Evolutionary conservation across 1,140 invertebrate genomes (phyloP).

Genomic region (Listronotus bonariensis): DNA sequence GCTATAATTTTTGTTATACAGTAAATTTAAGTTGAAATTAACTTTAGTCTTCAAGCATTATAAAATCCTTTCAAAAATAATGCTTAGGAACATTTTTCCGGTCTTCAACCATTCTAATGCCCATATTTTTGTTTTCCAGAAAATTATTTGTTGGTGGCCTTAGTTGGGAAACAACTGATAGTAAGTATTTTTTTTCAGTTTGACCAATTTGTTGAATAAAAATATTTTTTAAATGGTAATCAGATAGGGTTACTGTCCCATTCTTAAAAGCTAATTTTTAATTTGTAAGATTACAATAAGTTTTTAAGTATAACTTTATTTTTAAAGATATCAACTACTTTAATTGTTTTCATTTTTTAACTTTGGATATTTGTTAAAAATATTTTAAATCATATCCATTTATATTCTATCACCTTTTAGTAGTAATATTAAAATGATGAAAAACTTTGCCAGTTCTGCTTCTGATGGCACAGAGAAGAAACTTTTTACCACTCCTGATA

Average conservation of each 20-base stretch:
- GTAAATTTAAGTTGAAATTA: slow-evolving; percentile 26
- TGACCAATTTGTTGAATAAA: background rate
- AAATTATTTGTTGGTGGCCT: slow-evolving; percentile 97
- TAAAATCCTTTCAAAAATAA: slow-evolving; percentile 34
- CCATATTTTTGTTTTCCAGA: slow-evolving; percentile 69
- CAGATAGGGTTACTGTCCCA: too few species aligned
- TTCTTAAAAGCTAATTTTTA: too few species aligned
- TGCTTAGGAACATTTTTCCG: slow-evolving; percentile 45
- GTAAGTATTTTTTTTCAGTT: slow-evolving; percentile 68
- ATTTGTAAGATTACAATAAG: too few species aligned
- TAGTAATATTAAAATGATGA: slow-evolving; percentile 36
- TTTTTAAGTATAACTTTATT: too few species aligned
- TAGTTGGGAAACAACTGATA: slow-evolving; percentile 97
- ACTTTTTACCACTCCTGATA: slow-evolving; percentile 35
- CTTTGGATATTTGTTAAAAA: too few species aligned
- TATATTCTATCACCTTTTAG: too few species aligned
- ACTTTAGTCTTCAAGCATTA: slow-evolving; percentile 45
- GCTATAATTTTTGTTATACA: slow-evolving; percentile 34
- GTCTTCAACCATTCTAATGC: slow-evolving; percentile 41
- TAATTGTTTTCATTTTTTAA: too few species aligned
- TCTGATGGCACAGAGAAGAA: slow-evolving; percentile 38
- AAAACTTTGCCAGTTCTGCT: slow-evolving; percentile 42
- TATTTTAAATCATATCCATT: too few species aligned
- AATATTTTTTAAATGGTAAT: too few species aligned
- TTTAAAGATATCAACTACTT: too few species aligned